Percentiles rank a stretch among this genome's conserved stretches.
phyloP scores from a whole-genome alignment of 2,888 invertebrate genomes.

The Neoitamus cyanurus region DNA sequence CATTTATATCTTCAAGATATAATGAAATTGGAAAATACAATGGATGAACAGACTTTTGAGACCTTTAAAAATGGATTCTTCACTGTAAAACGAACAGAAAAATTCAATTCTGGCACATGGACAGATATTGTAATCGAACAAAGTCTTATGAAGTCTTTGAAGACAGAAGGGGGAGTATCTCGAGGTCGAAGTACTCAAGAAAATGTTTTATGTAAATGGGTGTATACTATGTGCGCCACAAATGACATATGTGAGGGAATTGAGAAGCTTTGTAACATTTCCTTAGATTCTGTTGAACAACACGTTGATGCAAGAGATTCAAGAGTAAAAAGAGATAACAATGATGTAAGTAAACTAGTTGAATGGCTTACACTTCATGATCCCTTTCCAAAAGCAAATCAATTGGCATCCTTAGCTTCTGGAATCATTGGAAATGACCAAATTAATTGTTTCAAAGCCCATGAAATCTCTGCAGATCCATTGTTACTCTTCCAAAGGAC shows the following conservation, averaged over 20 bases:
- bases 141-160: slow-evolving; percentile 41
- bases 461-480: slow-evolving; percentile 49
- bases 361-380: slow-evolving; percentile 53
- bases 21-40: slow-evolving; percentile 57
- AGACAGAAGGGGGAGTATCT: slow-evolving; percentile 6
- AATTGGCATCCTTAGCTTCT: slow-evolving; percentile 54
- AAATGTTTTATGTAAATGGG: slow-evolving; percentile 57
- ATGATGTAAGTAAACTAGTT: slow-evolving; percentile 54
- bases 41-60: slow-evolving; percentile 47
- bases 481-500: slow-evolving; percentile 53
- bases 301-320: slow-evolving; percentile 59
- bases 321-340: slow-evolving; percentile 56
- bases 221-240: slow-evolving; percentile 56
- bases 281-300: slow-evolving; percentile 58
- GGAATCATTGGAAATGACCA: slow-evolving; percentile 56
- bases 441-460: slow-evolving; percentile 54
- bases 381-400: slow-evolving; percentile 54
- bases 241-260: slow-evolving; percentile 58
- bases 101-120: slow-evolving; percentile 53
- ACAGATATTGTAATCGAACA: slow-evolving; percentile 36
- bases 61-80: slow-evolving; percentile 55
- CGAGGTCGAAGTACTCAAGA: slow-evolving; percentile 53
- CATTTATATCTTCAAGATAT: slow-evolving; percentile 56
- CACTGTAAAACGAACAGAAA: slow-evolving; percentile 57
- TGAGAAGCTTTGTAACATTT: slow-evolving; percentile 53